Evolutionary conservation across 2,797 vertebrate species (phyloP).

Genomic region (Spea hammondii): DNA sequence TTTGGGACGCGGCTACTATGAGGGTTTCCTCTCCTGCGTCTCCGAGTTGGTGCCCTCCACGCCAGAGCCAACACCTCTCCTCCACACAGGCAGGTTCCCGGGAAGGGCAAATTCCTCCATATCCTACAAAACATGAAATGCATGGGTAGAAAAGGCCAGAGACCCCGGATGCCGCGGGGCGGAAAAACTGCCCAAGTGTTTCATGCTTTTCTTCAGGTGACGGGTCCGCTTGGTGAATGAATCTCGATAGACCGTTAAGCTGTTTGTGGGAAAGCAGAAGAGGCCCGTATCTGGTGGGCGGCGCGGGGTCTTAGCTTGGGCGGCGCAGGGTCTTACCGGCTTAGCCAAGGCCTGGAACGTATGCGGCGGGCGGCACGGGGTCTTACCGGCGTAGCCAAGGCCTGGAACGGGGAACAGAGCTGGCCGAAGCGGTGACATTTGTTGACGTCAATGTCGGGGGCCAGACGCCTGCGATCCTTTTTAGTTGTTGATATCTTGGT

Average conservation of each 20-base stretch:
- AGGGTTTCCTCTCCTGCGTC: not conserved
- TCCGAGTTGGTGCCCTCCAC: not conserved
- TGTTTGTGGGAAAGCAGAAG: no score
- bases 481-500: not conserved
- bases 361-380: not conserved
- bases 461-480: constrained; percentile 40
- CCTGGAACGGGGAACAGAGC: constrained; percentile 54
- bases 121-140: constrained; percentile 1
- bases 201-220: no score
- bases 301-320: no score
- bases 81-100: not conserved
- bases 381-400: constrained; percentile 54
- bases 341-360: no score
- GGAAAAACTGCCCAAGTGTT: no score
- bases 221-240: no score
- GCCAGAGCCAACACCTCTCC: not conserved
- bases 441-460: constrained; percentile 43
- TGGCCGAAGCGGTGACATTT: constrained; percentile 45
- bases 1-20: not conserved
- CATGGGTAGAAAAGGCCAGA: not conserved
- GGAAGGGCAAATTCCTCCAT: constrained; percentile 4
- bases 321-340: no score
- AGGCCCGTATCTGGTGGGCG: no score
- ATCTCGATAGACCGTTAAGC: no score
- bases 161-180: no score